These are phyloP conservation scores for Microcebus tavaratra DNA, from an alignment of 2,113 vertebrate genomes.

Conservation along the genomic window DNA sequence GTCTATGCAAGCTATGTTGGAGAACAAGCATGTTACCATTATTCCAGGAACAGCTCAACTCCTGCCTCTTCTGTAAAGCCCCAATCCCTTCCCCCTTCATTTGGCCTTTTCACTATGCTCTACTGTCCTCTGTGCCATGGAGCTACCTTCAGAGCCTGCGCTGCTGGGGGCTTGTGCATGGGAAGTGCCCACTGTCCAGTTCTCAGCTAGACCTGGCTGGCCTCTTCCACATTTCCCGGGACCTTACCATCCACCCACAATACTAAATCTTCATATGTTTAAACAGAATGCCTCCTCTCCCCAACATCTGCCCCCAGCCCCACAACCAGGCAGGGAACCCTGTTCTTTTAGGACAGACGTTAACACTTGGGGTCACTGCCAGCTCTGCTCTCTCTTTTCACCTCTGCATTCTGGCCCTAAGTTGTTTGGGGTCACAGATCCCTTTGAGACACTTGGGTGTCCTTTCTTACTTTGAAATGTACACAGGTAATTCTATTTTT, in stretches of 20 bases:
- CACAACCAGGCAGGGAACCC: fast-evolving
- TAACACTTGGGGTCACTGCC: fast-evolving
- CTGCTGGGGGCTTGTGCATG: fast-evolving
- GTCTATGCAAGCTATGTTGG: fast-evolving
- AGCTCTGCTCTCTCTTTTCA: not conserved
- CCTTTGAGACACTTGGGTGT: too few species aligned
- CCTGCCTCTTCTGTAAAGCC: not conserved
- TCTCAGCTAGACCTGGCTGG: fast-evolving
- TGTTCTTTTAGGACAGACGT: fast-evolving
- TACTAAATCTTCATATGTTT: not conserved
- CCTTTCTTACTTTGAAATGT: not conserved
- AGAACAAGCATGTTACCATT: fast-evolving
- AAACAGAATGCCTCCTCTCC: too few species aligned
- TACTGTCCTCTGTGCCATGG: too few species aligned
- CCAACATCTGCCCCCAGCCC: fast-evolving
- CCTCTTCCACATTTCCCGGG: not conserved
- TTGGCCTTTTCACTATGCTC: too few species aligned
- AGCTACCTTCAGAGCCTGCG: not conserved
- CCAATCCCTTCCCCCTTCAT: fast-evolving
- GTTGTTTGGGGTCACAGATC: not conserved
- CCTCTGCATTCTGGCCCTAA: not conserved
- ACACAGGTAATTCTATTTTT: not conserved
- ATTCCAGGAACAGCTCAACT: not conserved
- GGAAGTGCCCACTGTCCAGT: not conserved
- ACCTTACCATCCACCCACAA: fast-evolving